Base-by-base conservation (phyloP, 1,140 invertebrate genomes). In the Drosophila subobscura region DNA sequence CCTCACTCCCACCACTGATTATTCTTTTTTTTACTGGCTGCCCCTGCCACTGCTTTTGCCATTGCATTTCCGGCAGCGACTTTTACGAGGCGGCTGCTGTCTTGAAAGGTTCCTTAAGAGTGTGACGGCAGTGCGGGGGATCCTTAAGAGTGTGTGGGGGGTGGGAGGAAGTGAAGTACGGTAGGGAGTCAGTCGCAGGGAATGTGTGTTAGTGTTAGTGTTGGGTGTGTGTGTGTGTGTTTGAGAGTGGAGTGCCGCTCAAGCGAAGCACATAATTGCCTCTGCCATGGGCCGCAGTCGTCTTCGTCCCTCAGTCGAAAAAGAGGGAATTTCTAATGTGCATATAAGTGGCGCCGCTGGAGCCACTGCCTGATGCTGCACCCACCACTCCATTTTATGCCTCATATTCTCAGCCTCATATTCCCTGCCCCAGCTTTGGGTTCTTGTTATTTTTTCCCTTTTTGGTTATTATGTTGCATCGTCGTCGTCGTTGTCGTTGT, bases 211-310 rank as follows among this genome's bases (percentile, higher is more conserved):
- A 20, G 16, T 20, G 16, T 20, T 20, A 20, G 60, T 52, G 29
- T 16, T 52, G 60, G 47, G 29, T 16, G 46, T 47, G 23, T 50
- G 37, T 20, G 79, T 54, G 45, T 59, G 55, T 76, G 65, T 60
- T 72, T 50, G 55, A 60, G 64, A 61, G 78, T 72, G 55, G 55
- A 60, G 64, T 65, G 78, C 66, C 78, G 63, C 79, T 84, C 75
- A 84, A 84, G 79, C 80, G 78, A 88, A 88, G 83, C 83, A 88
- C 83, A 88, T 88, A 88, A 88, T 88, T 88, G 83, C 78, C 83
- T 88, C 71, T 77, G 81, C 68, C 60, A 67, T 49, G 42, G 57
- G 55, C 45, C 40, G 46, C 57, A 46, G 64, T 45, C 49, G 41
- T 61, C n/a, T n/a, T n/a, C 61, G 71, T 77, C 72, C 74, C 70